Evolutionary conservation across 2,888 invertebrate genomes (phyloP), one percentile per base, ranked within the genome.

Genomic region (Poecilobothrus nobilitatus): DNA sequence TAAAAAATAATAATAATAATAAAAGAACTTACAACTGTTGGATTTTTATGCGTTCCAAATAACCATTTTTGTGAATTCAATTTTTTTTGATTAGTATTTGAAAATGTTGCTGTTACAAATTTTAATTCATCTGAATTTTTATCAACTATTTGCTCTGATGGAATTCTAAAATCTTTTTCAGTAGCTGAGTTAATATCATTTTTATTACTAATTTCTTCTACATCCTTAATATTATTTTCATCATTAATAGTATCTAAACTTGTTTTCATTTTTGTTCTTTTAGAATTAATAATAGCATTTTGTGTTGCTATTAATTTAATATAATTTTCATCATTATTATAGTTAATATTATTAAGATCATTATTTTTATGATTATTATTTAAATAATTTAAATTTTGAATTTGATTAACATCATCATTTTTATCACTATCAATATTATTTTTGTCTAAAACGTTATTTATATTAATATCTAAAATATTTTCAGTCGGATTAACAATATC

Each of bases 11-110:
- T 27, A 27, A n/a, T n/a, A n/a, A n/a, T n/a, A n/a, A n/a, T n/a
- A n/a, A n/a, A n/a, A n/a, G n/a, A 15, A 71, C 74, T 72, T 73
- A 76, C 77, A 53, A 81, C 81, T 21, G 80, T 81, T 22, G 81
- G 81, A 75, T 81, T 81, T 72, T 78, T 80, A 72, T 81, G 81
- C 0, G 76, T 74, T 1, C 81, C 81, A 73, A 81, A 81, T 15
- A 81, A 74, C 81, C 81, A 81, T 18, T 77, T 75, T 21, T 75
- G 76, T 66, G 76, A 53, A 53, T 65, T 20, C 9, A 20, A 20
- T 20, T 7, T 65, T 37, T 65, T 33, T 61, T 65, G 5, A 62
- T 67, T 68, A 65, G 5, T 27, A 22, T 27, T 15, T 69, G 27
- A 5, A 65, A 66, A 15, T 65, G 63, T 21, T 21, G 3, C 22